A percentile compares a stretch with the other conserved stretches of the same genome.
Evolutionary conservation across 1,140 invertebrate species (phyloP).

Genomic region (Anthonomus grandis): DNA sequence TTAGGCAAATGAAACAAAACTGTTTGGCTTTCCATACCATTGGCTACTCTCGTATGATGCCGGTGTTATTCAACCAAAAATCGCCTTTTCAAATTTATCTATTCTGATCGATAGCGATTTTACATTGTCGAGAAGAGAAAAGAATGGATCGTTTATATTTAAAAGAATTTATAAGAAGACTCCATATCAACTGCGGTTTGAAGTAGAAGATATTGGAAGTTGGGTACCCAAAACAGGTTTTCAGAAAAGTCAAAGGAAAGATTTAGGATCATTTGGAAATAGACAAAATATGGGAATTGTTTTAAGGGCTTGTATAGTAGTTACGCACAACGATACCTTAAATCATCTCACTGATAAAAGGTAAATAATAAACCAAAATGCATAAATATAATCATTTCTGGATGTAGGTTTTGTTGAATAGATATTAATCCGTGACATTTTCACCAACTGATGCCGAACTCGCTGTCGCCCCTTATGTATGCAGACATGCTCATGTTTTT

Average conservation of each 20-base stretch:
- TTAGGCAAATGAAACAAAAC: conserved; percentile 10
- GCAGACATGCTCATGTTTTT: no score
- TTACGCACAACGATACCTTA: conserved; percentile 58
- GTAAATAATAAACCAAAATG: conserved; percentile 39
- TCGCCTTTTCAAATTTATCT: conserved; percentile 18
- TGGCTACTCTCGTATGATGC: conserved; percentile 1
- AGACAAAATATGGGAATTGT: conserved; percentile 49
- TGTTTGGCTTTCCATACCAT: conserved; percentile 12
- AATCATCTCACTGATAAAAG: conserved; percentile 59
- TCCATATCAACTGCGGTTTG: conserved; percentile 7
- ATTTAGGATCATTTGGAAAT: conserved; percentile 32
- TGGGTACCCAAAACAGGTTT: conserved; percentile 24
- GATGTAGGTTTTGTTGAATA: no score
- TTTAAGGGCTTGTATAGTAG: conserved; percentile 52
- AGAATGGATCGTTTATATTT: conserved; percentile 18
- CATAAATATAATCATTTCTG: no score
- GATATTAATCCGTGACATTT: no score
- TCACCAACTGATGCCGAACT: no score
- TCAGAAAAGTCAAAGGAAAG: conserved; percentile 10
- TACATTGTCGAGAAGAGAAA: conserved; percentile 23
- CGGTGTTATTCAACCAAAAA: not conserved
- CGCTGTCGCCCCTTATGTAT: no score
- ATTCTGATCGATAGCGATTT: conserved; percentile 44
- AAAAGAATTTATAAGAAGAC: conserved; percentile 39
- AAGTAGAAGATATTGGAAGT: conserved; percentile 32